phyloP scores from a whole-genome alignment of 1,140 invertebrate species.

The Ceratina calcarata region DNA sequence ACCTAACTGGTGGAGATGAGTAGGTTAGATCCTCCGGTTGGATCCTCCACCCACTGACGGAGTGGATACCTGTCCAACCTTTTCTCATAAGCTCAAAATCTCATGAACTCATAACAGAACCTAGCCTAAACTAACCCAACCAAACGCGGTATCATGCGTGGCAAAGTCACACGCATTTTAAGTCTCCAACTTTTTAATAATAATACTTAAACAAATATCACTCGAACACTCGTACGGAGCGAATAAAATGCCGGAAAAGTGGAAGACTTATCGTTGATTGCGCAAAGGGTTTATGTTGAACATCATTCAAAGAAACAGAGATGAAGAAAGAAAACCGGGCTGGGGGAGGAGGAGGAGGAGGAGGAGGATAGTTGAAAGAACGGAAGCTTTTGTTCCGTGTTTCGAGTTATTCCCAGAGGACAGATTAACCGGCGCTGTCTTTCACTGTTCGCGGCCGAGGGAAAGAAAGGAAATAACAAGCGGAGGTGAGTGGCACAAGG shows the following conservation, averaged over 20 bases:
- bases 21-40: too few species aligned
- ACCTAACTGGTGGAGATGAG: too few species aligned
- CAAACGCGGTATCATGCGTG: too few species aligned
- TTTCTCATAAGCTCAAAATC: too few species aligned
- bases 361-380: constrained; percentile 38
- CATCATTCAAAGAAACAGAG: constrained; percentile 14
- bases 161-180: too few species aligned
- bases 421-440: constrained; percentile 72
- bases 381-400: constrained; percentile 70
- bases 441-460: constrained; percentile 53
- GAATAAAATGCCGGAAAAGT: constrained; percentile 1
- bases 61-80: too few species aligned
- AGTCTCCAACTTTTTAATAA: background rate
- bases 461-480: constrained; percentile 59
- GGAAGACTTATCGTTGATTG: constrained; percentile 53
- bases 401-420: constrained; percentile 74
- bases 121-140: too few species aligned
- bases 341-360: background rate
- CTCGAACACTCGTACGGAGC: background rate
- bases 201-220: constrained; percentile 20
- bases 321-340: background rate
- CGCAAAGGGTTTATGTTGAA: constrained; percentile 54
- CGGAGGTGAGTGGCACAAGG: constrained; percentile 59
- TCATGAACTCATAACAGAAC: too few species aligned
- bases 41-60: too few species aligned